These are phyloP conservation scores for Aphis gossypii DNA, from an alignment of 1,140 invertebrate species.

Conservation along the genomic window DNA sequence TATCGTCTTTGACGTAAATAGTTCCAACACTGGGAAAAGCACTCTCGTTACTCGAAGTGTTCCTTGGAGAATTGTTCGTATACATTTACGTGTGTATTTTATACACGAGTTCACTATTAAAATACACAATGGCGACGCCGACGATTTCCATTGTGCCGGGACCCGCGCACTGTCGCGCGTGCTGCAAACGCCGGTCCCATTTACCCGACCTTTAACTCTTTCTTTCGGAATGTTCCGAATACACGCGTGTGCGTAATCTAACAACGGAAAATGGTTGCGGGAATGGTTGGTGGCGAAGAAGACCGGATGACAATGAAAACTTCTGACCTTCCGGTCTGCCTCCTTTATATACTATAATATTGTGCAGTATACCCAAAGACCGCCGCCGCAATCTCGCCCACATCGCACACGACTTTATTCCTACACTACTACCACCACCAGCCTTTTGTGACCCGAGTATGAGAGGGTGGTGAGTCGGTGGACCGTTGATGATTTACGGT, in stretches of 20 bases:
- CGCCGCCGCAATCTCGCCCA: not conserved
- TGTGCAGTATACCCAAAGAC: not conserved
- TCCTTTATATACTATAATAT: not conserved
- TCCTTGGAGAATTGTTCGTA: not conserved
- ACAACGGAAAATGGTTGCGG: not conserved
- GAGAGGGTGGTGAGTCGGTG: not conserved
- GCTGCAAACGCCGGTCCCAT: not conserved
- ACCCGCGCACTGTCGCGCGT: not conserved
- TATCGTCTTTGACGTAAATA: not conserved
- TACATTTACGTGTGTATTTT: not conserved
- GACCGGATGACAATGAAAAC: conserved; percentile 31
- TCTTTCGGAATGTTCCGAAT: not conserved
- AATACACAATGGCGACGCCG: not conserved
- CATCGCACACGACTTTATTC: not conserved
- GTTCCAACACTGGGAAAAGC: not conserved
- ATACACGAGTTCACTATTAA: not conserved
- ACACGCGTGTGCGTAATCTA: not conserved
- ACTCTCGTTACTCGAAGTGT: not conserved
- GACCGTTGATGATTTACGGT: conserved; percentile 12
- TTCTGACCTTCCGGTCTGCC: conserved; percentile 8
- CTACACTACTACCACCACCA: not conserved
- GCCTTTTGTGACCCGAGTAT: not conserved
- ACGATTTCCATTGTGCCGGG: not conserved
- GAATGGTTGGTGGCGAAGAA: not conserved
- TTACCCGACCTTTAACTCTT: not conserved